Percentiles rank a stretch among this genome's conserved stretches.
Conservation (phyloP, 2,113 vertebrate genomes). For the Drymodes brunneopygia region DNA sequence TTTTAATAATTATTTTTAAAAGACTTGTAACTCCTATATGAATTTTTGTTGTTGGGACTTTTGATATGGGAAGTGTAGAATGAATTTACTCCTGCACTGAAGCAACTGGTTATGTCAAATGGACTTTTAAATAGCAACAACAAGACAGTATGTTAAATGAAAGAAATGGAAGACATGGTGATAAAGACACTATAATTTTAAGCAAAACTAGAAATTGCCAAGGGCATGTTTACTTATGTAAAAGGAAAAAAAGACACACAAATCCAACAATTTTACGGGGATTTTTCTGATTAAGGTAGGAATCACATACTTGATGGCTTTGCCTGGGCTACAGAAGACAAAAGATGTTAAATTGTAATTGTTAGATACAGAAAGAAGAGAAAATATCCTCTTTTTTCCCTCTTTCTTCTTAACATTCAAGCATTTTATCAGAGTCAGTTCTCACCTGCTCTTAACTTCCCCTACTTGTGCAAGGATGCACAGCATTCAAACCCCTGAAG, state of each 20-base stretch:
- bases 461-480: neutral
- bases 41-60: neutral
- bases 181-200: neutral
- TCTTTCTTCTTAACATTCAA: neutral
- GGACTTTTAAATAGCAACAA: neutral
- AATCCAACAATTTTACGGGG: neutral
- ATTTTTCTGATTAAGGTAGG: slow-evolving; percentile 3
- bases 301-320: slow-evolving; percentile 55
- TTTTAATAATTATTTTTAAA: neutral
- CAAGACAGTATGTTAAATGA: neutral
- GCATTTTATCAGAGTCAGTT: neutral
- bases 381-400: neutral
- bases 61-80: neutral
- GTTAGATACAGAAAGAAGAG: neutral
- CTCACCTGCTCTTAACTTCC: neutral
- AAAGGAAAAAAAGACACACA: neutral
- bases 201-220: neutral
- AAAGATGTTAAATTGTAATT: neutral
- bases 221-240: neutral
- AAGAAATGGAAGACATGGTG: neutral
- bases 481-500: neutral
- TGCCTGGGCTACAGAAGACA: slow-evolving; percentile 26
- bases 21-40: neutral
- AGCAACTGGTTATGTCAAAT: neutral
- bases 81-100: neutral